Evolutionary conservation across 2,113 vertebrate genomes (phyloP), one percentile per base, ranked within the genome.

Genomic region (Austrofundulus limnaeus): DNA sequence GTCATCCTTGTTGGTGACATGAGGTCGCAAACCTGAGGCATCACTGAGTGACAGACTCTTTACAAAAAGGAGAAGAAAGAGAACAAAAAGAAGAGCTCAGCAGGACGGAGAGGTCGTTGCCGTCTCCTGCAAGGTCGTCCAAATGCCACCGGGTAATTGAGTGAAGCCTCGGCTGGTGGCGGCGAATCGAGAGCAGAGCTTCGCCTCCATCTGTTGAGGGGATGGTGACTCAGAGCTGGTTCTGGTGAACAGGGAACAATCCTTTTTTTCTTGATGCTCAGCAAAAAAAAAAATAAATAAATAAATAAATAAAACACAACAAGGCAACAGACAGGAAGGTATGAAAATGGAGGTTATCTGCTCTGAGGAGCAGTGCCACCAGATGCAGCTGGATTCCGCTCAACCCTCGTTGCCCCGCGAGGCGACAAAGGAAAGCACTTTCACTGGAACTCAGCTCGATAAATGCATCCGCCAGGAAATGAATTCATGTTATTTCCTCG

Each of bases 351-450:
- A 69, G 41, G 71, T 77, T 81, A 77, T 80, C 70, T 65, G 42
- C 57, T 23, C 57, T 25, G 52, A 70, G 23, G 70, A 48, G 54
- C n/a, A 7, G 21, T 4, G 58, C 31, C 2, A 16, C 63, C 60
- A 55, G 28, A 66, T 60, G 60, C 52, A 0, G 11, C 57, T 14
- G 11, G 54, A 16, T 64, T 52, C 49, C 45, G 46, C 12, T 13
- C 19, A 9, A 53, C 46, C 51, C 55, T 70, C 11, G 65, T 61
- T 60, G 79, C 48, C 46, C 51, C 55, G 68, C 11, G 65, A 59
- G 57, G 79, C 48, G 31, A 85, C 86, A 89, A 87, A 89, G 67
- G 68, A 76, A 75, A 82, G 71, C 80, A 77, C 87, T 84, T 70
- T 78, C 39, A 0, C 68, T 49, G 68, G 72, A 85, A 48, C 51